phyloP scores from a whole-genome alignment of 2,888 invertebrate genomes.

The Congeria kusceri region DNA sequence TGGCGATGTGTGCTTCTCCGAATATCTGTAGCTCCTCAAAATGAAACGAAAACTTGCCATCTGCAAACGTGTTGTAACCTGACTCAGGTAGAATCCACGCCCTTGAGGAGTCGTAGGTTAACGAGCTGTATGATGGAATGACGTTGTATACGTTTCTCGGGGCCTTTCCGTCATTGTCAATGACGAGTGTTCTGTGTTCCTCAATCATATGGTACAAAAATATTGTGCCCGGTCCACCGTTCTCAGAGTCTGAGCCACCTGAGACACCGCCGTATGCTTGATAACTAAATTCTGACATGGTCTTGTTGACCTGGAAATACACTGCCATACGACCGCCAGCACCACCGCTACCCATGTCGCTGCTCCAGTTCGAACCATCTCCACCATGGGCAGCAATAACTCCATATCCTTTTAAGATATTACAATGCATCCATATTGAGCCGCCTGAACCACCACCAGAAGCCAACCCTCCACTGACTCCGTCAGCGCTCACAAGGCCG shows the following conservation, averaged over 20 bases:
- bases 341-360: conserved; percentile 72
- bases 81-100: conserved; percentile 74
- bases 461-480: conserved; percentile 52
- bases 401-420: conserved; percentile 74
- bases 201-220: conserved; percentile 72
- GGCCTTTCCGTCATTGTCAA: conserved; percentile 67
- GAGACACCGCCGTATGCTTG: conserved; percentile 67
- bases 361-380: conserved; percentile 44
- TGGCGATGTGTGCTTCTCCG: conserved; percentile 71
- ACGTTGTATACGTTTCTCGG: conserved; percentile 61
- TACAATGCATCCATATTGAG: conserved; percentile 74
- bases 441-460: conserved; percentile 78
- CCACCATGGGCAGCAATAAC: conserved; percentile 74
- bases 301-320: conserved; percentile 72
- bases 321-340: conserved; percentile 77
- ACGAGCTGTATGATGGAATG: conserved; percentile 63
- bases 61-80: conserved; percentile 64
- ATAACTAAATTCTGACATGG: conserved; percentile 72
- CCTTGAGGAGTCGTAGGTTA: conserved; percentile 67
- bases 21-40: conserved; percentile 75
- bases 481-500: conserved; percentile 73
- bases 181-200: conserved; percentile 70
- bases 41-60: conserved; percentile 55
- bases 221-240: conserved; percentile 73
- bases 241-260: conserved; percentile 58